Conservation (phyloP, 2,113 vertebrate species). For the Myrmecophaga tridactyla region DNA sequence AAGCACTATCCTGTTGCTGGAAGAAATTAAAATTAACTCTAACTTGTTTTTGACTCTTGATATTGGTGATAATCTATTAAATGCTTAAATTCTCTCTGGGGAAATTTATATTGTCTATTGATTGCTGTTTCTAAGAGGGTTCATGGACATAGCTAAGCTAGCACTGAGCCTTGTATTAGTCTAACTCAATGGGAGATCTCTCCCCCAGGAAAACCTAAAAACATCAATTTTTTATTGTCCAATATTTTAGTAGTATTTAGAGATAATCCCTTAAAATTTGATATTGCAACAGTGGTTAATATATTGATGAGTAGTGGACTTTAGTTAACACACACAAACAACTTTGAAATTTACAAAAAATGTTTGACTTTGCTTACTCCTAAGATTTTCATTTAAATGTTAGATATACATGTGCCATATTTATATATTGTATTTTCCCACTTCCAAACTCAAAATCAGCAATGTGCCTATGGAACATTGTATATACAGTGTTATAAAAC, state of each 20-base stretch:
- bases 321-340: neutral
- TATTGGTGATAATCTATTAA: neutral
- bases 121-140: neutral
- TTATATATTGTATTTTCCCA: neutral
- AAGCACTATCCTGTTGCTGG: neutral
- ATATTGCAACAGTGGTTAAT: neutral
- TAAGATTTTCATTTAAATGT: neutral
- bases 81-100: neutral
- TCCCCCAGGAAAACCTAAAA: neutral
- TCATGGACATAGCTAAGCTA: neutral
- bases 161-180: neutral
- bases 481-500: neutral
- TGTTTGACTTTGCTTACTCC: neutral
- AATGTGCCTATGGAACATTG: neutral
- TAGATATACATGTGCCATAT: neutral
- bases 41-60: neutral
- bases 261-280: neutral
- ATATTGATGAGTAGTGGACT: neutral
- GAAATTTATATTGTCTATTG: neutral
- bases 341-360: neutral
- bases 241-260: neutral
- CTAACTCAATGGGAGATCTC: neutral
- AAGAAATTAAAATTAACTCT: constrained; percentile 4
- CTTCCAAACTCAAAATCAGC: neutral
- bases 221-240: neutral